These are phyloP conservation scores for Escarpia spicata DNA, from an alignment of 2,888 invertebrate genomes.

Conservation along the genomic window DNA sequence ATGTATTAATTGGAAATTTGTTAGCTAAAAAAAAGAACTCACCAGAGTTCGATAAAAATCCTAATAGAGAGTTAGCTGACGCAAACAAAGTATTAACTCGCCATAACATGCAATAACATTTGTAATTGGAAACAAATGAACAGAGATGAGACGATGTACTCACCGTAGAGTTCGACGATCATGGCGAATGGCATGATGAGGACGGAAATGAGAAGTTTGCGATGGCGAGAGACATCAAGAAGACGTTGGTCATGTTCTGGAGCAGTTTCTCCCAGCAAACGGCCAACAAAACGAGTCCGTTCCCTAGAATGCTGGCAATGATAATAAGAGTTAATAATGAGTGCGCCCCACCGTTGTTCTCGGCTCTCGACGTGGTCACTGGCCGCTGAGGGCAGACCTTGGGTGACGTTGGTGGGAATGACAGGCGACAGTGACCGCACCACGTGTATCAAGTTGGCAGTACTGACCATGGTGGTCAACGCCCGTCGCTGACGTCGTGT, in stretches of 20 bases:
- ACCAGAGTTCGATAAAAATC: no score
- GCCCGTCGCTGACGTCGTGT: not conserved
- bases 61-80: no score
- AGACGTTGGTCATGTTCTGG: slow-evolving; percentile 96
- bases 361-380: not conserved
- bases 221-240: slow-evolving; percentile 91
- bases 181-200: slow-evolving; percentile 97
- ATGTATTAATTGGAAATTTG: no score
- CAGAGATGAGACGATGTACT: slow-evolving; percentile 21
- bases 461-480: not conserved
- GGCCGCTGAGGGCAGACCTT: not conserved
- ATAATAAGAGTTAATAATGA: slow-evolving; percentile 81
- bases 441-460: slow-evolving; percentile 7
- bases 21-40: no score
- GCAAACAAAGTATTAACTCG: not conserved
- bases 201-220: slow-evolving; percentile 92
- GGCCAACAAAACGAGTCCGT: slow-evolving; percentile 91
- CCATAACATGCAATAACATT: not conserved
- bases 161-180: slow-evolving; percentile 67
- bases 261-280: slow-evolving; percentile 88
- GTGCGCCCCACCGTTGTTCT: slow-evolving; percentile 50
- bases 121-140: not conserved
- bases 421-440: not conserved
- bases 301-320: slow-evolving; percentile 87
- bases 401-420: not conserved